Evolutionary conservation across 2,888 invertebrate species (phyloP), one percentile per base, ranked within the genome.

Genomic region (Sarcophaga rosellei): DNA sequence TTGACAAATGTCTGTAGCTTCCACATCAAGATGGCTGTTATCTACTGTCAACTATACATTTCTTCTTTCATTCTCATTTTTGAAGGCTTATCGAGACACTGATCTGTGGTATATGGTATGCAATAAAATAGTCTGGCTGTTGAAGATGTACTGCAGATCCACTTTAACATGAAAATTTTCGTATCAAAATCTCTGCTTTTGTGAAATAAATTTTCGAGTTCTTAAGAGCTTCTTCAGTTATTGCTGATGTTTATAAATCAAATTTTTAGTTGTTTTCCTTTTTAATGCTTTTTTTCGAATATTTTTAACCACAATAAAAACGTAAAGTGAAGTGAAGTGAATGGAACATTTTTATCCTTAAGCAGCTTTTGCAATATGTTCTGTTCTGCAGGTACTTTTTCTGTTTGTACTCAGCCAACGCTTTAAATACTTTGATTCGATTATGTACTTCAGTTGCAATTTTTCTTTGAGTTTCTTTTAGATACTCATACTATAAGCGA

Each of bases 391-490:
- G 12, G 12, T 53, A 53, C 74, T 75, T 61, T n/a, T 72, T 21
- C 8, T 69, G 21, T 47, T 65, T 35, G 23, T 57, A 53, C 15
- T 10, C 47, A 15, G 72, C 74, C 74, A 81, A 73, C 74, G 81
- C 85, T 81, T 81, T 75, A 78, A 85, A 74, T 66, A 81, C 78
- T 65, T 57, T 81, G 75, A 79, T 81, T 85, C 78, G 78, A 85
- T 81, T 78, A 85, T 35, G 1, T 74, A 74, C 81, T 81, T 25
- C 25, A 74, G 17, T 73, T 73, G 21, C 59, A 47, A 53, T 17
- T 20, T 45, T 15, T 2, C 44, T 61, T 66, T 57, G 15, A 25
- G 20, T 23, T 59, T 61, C 63, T 79, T 53, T 53, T 17, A 53
- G 53, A 53, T 10, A 17, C 17, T 53, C 53, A 1, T 53, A 17